Evolutionary conservation across 2,113 vertebrate genomes (phyloP), one percentile per base, ranked within the genome.

Genomic region (Ploceus nigricollis): DNA sequence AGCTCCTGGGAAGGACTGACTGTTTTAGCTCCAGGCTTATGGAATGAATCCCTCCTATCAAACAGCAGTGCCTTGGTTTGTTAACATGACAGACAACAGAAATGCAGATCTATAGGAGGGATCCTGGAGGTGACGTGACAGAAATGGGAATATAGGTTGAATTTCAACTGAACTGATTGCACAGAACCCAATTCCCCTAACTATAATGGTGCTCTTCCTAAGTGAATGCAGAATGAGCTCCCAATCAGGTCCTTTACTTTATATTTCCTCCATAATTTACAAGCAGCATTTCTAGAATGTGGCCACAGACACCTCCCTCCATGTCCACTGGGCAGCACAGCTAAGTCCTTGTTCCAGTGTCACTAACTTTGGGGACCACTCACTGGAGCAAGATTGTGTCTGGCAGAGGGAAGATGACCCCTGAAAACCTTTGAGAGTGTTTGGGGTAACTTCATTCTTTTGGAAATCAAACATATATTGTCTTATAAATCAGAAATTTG

Each of bases 291-390:
- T 39, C 30, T 25, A 39, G 58, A 77, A 82, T 10, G 24, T 54
- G 39, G 63, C 13, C 22, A 44, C n/a, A 78, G 51, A 40, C 31
- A 65, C 5, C 28, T 51, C 44, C 16, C 19, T 77, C 39, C 51
- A 23, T 0, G 0, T 27, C 11, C 15, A 13, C 33, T 8, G 15
- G 15, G 21, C 16, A 64, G 20, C 30, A 60, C 0, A 3, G 23
- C 16, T 65, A 63, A 87, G 66, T 60, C n/a, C 17, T 64, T 57
- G 40, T 50, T n/a, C 37, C 25, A 25, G 28, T 4, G 56, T 31
- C 83, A 57, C 13, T 17, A 6, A 57, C 23, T 50, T 3, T 40
- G 70, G 37, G 48, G 21, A 61, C 6, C 15, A 4, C 60, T 84
- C 35, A 35, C 28, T 35, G 47, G 33, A 80, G 68, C 13, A 63